phyloP scores from a whole-genome alignment of 2,113 vertebrate genomes.

The Calyptommatus sinebrachiatus region DNA sequence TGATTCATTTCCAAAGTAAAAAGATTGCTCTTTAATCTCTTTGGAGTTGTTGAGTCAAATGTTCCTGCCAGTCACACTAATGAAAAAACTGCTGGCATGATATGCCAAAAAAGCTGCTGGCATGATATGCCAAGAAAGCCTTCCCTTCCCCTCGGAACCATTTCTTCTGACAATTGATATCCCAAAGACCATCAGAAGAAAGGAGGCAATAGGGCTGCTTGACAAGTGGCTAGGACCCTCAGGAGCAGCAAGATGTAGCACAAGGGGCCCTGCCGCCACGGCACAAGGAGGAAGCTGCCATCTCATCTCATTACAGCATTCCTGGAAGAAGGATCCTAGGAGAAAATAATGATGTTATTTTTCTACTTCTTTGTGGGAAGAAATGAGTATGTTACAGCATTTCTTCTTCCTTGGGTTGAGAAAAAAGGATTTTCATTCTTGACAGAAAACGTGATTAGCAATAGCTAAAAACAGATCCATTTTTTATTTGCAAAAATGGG shows the following conservation, averaged over 20 bases:
- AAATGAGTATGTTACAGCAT: too few relatives aligned
- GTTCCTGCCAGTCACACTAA: slow-evolving; percentile 45
- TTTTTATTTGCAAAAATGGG: slow-evolving; percentile 24
- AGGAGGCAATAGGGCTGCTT: neutral
- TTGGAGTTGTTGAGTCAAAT: slow-evolving; percentile 45
- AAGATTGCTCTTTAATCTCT: slow-evolving; percentile 54
- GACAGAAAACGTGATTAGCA: slow-evolving; percentile 4
- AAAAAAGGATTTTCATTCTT: neutral
- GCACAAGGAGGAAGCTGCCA: neutral
- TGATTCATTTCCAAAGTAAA: slow-evolving; percentile 35
- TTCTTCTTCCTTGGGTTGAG: neutral
- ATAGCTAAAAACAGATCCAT: neutral
- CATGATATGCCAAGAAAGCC: slow-evolving; percentile 15
- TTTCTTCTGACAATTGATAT: neutral
- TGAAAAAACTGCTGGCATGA: slow-evolving; percentile 50
- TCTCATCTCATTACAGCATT: slow-evolving; percentile 7
- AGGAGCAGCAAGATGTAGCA: accelerated
- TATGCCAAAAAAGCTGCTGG: slow-evolving; percentile 15
- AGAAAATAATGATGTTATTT: neutral
- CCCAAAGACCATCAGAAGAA: neutral
- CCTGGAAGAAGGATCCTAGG: neutral
- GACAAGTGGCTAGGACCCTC: neutral
- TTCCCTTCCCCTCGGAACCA: accelerated
- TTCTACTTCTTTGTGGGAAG: slow-evolving; percentile 1
- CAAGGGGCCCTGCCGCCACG: neutral